phyloP scores from a whole-genome alignment of 2,797 vertebrate species.

The Pitangus sulphuratus region DNA sequence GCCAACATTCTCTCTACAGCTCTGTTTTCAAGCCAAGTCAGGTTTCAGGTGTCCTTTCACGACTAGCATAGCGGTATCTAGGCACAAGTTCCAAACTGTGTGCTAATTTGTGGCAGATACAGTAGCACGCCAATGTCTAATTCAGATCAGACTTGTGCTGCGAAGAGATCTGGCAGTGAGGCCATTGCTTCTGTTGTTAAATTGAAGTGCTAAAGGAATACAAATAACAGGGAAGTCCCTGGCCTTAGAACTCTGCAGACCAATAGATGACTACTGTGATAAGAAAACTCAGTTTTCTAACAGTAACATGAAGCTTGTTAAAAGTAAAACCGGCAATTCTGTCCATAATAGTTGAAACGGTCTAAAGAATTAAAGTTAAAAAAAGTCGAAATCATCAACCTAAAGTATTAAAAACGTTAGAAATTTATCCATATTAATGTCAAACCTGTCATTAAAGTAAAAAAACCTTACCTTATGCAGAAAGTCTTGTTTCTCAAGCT shows the following conservation, averaged over 20 bases:
- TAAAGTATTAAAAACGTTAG: background rate
- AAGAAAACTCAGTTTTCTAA: background rate
- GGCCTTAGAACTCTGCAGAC: background rate
- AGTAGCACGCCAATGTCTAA: background rate
- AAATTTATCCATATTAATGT: background rate
- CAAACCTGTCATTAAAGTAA: background rate
- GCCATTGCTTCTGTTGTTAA: background rate
- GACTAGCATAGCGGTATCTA: background rate
- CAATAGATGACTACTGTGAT: background rate
- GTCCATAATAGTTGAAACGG: background rate
- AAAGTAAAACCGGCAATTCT: background rate
- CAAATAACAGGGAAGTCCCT: background rate
- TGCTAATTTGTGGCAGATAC: background rate
- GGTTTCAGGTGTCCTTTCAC: background rate
- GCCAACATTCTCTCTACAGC: background rate
- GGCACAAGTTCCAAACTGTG: background rate
- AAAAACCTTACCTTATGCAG: background rate
- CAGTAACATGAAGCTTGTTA: background rate
- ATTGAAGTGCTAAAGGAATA: background rate
- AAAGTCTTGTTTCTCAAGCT: background rate
- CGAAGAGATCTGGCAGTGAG: background rate
- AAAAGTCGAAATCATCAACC: background rate
- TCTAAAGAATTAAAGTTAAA: background rate
- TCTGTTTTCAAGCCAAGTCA: background rate
- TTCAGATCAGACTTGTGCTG: background rate